Base-by-base conservation (phyloP, 2,888 invertebrate species). In the Diplolepis rosae region DNA sequence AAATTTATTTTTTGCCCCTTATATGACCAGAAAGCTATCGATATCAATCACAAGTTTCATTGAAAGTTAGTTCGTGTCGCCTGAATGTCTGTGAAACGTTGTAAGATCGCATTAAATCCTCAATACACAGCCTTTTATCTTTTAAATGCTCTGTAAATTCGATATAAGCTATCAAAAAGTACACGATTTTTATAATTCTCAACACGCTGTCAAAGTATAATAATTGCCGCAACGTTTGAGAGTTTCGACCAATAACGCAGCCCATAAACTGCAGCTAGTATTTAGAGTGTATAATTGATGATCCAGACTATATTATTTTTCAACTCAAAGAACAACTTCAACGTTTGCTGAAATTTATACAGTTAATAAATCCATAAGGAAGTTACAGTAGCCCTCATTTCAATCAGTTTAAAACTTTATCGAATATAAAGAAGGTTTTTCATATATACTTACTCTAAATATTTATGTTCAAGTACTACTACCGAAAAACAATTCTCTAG, bases 91-190 rank as follows among this genome's bases (percentile, higher is more conserved):
- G 13, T 22, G 22, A 11, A 50, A 24, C 22, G 24, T 50, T 11
- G 6, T 24, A 24, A 50, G 24, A 50, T 50, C 50, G 27, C 27
- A 50, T 24, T 24, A 50, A 13, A 4, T 27, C 1, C 39, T 39
- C 9, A 13, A 39, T 39, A 39, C 39, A 13, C 39, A 27, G 24
- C 50, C 22, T 27, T 50, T 50, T 27, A 50, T 22, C 22, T 50
- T 50, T 50, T 50, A 50, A 50, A 50, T 24, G 24, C 50, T 50
- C 50, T 50, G 11, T 50, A 50, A 50, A 50, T 22, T 50, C 50
- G 13, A 50, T 24, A 50, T 50, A 27, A 50, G 50, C 27, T 24
- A 50, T 13, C 11, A 50, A 22, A 50, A 50, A 18, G 48, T 50
- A 24, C 48, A 48, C 9, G 24, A 24, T 50, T 50, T 50, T 4